These are phyloP conservation scores for Salvelinus alpinus DNA, from an alignment of 2,113 vertebrate species.

Conservation along the genomic window DNA sequence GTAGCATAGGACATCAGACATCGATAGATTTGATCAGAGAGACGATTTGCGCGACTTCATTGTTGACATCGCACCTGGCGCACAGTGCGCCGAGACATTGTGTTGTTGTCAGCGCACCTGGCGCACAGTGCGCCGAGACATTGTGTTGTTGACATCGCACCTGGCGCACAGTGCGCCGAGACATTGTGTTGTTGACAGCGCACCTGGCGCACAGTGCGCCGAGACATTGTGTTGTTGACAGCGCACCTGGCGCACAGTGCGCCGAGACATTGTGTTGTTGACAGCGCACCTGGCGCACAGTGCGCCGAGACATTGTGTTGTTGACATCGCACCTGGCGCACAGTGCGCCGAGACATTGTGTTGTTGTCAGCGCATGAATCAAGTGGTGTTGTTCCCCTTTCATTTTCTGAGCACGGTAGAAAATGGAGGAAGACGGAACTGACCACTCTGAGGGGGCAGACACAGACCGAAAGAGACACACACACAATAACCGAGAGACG, in stretches of 20 bases:
- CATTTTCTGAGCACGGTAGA: slow-evolving; percentile 69
- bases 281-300: not conserved
- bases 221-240: too few species aligned
- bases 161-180: too few species aligned
- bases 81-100: not conserved
- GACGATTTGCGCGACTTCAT: too few species aligned
- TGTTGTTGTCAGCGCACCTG: too few species aligned
- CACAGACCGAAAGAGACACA: slow-evolving; percentile 72
- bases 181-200: too few species aligned
- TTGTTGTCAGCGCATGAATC: slow-evolving; percentile 18
- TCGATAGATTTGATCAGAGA: too few species aligned
- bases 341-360: not conserved
- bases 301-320: slow-evolving; percentile 4
- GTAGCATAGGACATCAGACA: too few species aligned
- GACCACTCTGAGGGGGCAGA: slow-evolving; percentile 80
- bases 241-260: too few species aligned
- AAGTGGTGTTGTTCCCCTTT: slow-evolving; percentile 56
- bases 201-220: too few species aligned
- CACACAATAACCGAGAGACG: slow-evolving; percentile 73
- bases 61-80: slow-evolving; percentile 8
- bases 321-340: slow-evolving; percentile 9
- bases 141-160: too few species aligned
- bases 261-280: too few species aligned
- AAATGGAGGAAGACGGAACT: slow-evolving; percentile 86
- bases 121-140: too few species aligned